Percentiles rank a stretch among this genome's conserved stretches.
Conservation (phyloP, 2,797 vertebrate genomes). For the Scolopax rusticola region DNA sequence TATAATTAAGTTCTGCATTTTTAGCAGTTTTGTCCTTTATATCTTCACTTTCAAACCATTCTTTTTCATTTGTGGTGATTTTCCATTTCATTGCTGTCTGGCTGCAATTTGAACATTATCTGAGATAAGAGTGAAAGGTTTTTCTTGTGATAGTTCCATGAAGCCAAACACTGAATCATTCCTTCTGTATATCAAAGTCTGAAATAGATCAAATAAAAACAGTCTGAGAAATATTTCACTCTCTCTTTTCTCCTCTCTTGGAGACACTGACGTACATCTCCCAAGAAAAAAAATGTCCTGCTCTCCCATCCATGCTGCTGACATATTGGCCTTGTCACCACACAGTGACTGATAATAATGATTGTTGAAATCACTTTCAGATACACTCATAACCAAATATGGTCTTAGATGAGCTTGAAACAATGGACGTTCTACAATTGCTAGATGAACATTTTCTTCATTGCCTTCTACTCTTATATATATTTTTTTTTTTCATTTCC, state of each 20-base stretch:
- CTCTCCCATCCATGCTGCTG: slow-evolving; percentile 22
- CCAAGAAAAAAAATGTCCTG: slow-evolving; percentile 31
- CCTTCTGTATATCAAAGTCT: slow-evolving; percentile 60
- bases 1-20: slow-evolving; percentile 29
- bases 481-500: neutral
- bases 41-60: slow-evolving; percentile 30
- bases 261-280: slow-evolving; percentile 65
- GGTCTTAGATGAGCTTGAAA: neutral
- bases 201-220: slow-evolving; percentile 73
- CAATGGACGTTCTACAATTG: neutral
- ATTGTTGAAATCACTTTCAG: slow-evolving; percentile 33
- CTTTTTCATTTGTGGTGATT: neutral
- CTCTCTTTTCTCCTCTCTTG: slow-evolving; percentile 50
- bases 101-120: slow-evolving; percentile 60
- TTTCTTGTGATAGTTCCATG: slow-evolving; percentile 61
- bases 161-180: slow-evolving; percentile 61
- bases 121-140: slow-evolving; percentile 65
- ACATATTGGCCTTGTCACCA: slow-evolving; percentile 50
- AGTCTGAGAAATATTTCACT: slow-evolving; percentile 71
- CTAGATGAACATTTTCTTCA: neutral
- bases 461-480: neutral
- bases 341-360: slow-evolving; percentile 22
- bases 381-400: neutral
- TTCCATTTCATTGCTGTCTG: slow-evolving; percentile 45
- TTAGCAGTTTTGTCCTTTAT: neutral